These are phyloP conservation scores for Argyresthia goedartella DNA, from an alignment of 2,888 invertebrate species.

Conservation along the genomic window DNA sequence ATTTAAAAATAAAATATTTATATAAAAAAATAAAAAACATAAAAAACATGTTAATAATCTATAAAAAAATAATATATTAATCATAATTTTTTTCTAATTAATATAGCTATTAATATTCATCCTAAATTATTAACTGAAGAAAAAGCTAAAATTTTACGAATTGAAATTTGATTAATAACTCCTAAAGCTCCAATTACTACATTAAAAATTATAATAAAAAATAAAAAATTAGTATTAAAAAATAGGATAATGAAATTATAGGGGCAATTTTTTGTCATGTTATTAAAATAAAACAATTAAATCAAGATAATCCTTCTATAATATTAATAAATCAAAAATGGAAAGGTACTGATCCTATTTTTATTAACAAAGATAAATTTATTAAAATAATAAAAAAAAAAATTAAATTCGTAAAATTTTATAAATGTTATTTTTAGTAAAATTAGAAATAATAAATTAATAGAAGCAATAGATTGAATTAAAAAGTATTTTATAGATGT, in stretches of 20 bases:
- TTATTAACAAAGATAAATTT: constrained; percentile 56
- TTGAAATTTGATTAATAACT: constrained; percentile 65
- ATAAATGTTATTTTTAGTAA: constrained; percentile 41
- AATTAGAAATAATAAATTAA: constrained; percentile 63
- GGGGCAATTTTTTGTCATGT: constrained; percentile 77
- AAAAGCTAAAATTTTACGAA: constrained; percentile 72
- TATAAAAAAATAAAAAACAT: constrained; percentile 50
- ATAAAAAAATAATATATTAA: constrained; percentile 56
- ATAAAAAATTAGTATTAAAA: constrained; percentile 48
- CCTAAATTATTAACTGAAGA: constrained; percentile 76
- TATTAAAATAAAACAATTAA: constrained; percentile 67
- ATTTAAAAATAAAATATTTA: constrained; percentile 61
- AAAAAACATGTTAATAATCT: constrained; percentile 50
- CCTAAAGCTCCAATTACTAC: constrained; percentile 58
- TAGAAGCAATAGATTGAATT: constrained; percentile 70
- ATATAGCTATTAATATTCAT: constrained; percentile 61
- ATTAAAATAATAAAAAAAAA: constrained; percentile 35
- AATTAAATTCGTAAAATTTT: constrained; percentile 38
- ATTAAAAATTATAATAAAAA: constrained; percentile 52
- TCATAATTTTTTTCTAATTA: constrained; percentile 58
- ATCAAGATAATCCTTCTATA: constrained; percentile 70
- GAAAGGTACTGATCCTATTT: constrained; percentile 71
- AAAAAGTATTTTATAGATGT: constrained; percentile 74
- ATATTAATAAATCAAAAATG: constrained; percentile 74
- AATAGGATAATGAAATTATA: constrained; percentile 64